These are phyloP conservation scores for Actias luna DNA, from an alignment of 2,888 invertebrate genomes.

Conservation along the genomic window DNA sequence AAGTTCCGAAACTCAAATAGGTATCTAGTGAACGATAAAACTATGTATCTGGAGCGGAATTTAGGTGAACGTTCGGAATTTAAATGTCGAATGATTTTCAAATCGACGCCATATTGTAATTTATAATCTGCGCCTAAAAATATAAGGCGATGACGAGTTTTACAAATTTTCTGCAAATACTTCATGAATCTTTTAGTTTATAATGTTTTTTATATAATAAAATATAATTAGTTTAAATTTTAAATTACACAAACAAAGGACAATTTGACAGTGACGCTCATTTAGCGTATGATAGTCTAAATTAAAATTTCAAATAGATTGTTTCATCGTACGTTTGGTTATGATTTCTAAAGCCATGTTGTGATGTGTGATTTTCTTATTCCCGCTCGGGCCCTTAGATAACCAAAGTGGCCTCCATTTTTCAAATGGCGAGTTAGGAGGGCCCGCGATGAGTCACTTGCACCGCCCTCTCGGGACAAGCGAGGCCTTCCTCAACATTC, in stretches of 20 bases:
- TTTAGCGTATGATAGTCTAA: no score
- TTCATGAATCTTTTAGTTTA: not conserved
- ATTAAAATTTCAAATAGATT: no score
- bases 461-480: not conserved
- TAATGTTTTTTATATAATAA: no score
- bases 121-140: no score
- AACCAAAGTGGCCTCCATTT: not conserved
- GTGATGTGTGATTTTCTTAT: not conserved
- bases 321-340: no score
- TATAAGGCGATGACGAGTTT: not conserved
- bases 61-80: constrained; percentile 5
- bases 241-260: no score
- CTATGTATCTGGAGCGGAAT: constrained; percentile 5
- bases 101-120: not conserved
- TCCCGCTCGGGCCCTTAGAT: not conserved
- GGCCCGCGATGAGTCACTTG: not conserved
- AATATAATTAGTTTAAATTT: no score
- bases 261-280: no score
- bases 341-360: no score
- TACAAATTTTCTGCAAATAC: not conserved
- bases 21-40: constrained; percentile 12
- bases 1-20: constrained; percentile 30
- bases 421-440: not conserved
- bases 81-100: constrained; percentile 12
- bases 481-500: not conserved